Conservation (phyloP, 2,113 vertebrate species). For the Phycodurus eques region DNA sequence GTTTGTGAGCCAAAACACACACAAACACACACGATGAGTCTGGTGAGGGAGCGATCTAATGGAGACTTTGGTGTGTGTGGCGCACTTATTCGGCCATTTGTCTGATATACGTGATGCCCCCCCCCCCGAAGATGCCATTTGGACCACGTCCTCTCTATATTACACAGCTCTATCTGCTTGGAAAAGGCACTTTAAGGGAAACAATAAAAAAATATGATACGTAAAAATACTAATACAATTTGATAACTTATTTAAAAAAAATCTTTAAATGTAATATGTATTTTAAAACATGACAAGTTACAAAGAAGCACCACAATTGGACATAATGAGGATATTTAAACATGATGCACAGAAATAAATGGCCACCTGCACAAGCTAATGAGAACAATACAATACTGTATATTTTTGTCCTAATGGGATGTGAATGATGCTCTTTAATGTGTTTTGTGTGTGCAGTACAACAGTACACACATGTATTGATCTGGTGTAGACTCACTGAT, state of each 20-base stretch:
- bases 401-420: background rate
- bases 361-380: background rate
- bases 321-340: too few species aligned
- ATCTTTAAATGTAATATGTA: too few species aligned
- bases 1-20: background rate
- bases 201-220: background rate
- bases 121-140: slow-evolving; percentile 39
- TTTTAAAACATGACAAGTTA: too few species aligned
- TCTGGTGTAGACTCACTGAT: background rate
- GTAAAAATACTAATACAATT: too few species aligned
- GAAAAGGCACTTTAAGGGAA: background rate
- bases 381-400: background rate
- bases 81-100: slow-evolving; percentile 40
- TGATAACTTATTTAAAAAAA: too few species aligned
- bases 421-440: background rate
- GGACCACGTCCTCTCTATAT: slow-evolving; percentile 35
- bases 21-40: background rate
- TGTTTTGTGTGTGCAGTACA: background rate
- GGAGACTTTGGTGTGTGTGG: slow-evolving; percentile 1
- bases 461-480: background rate
- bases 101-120: slow-evolving; percentile 28
- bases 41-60: slow-evolving; percentile 7
- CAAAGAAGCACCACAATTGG: too few species aligned
- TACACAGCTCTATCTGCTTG: slow-evolving; percentile 50
- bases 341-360: too few species aligned